Percentiles rank a stretch among this genome's conserved stretches.
Evolutionary conservation across 2,797 vertebrate species (phyloP).

Genomic region (Craterocephalus amniculus): DNA sequence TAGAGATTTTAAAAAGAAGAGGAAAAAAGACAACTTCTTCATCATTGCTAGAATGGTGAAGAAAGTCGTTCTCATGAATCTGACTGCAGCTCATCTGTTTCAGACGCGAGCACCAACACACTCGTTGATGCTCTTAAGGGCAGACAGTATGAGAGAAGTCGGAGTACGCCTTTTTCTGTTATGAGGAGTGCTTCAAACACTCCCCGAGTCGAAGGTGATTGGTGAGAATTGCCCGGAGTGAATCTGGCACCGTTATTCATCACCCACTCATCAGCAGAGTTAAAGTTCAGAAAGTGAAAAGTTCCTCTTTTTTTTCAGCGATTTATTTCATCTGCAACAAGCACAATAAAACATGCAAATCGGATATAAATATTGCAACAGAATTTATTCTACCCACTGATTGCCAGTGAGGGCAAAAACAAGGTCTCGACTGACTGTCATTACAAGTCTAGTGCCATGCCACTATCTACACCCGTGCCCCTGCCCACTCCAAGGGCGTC

Average conservation of each 20-base stretch:
- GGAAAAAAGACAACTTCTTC: constrained; percentile 32
- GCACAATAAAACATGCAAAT: constrained; percentile 46
- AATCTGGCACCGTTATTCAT: constrained; percentile 58
- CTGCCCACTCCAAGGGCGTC: constrained; percentile 82
- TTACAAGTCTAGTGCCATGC: constrained; percentile 60
- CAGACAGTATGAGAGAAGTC: constrained; percentile 39
- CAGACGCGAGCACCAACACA: constrained; percentile 19
- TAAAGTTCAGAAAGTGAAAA: constrained; percentile 60
- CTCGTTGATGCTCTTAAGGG: constrained; percentile 58
- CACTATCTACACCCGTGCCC: constrained; percentile 50
- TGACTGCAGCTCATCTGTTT: constrained; percentile 36
- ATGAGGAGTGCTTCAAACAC: constrained; percentile 63
- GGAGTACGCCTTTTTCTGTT: constrained; percentile 45
- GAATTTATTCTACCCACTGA: constrained; percentile 11
- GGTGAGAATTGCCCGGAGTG: constrained; percentile 51
- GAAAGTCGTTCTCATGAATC: constrained; percentile 4
- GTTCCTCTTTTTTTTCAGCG: constrained; percentile 38
- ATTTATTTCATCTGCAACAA: constrained; percentile 46
- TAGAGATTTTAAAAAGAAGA: constrained; percentile 49
- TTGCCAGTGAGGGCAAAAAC: constrained; percentile 48
- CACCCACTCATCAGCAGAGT: constrained; percentile 60
- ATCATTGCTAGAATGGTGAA: constrained; percentile 6
- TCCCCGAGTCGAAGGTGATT: constrained; percentile 54
- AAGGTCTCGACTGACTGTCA: constrained; percentile 58
- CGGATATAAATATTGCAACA: constrained; percentile 40